These are phyloP conservation scores for Pipistrellus kuhlii DNA, from an alignment of 2,797 vertebrate species.

Conservation along the genomic window DNA sequence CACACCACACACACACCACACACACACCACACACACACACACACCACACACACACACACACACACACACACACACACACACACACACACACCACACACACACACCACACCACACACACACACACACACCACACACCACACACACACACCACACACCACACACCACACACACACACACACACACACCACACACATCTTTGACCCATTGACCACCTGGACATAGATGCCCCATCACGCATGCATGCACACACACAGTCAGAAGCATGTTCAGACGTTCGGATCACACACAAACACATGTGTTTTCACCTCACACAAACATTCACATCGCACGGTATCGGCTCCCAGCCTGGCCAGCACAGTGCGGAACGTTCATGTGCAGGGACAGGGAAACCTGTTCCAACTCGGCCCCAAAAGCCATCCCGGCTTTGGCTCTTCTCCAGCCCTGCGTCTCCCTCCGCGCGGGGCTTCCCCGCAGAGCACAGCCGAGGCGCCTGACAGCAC, in stretches of 20 bases:
- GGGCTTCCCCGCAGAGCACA: neutral
- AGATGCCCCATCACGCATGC: neutral
- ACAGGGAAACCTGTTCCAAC: slow-evolving; percentile 25
- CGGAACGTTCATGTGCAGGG: neutral
- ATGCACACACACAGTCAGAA: neutral
- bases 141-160: neutral
- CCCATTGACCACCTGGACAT: neutral
- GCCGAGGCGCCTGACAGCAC: neutral
- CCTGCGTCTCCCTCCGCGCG: neutral
- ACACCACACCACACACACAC: neutral
- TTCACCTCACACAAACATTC: neutral
- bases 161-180: neutral
- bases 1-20: neutral
- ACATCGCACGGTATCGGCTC: neutral
- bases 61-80: neutral
- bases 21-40: neutral
- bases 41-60: neutral
- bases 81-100: neutral
- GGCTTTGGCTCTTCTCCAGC: slow-evolving; percentile 6
- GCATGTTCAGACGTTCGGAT: neutral
- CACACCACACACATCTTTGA: neutral
- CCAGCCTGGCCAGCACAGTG: neutral
- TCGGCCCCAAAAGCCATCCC: neutral
- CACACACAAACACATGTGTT: neutral
- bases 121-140: neutral